Evolutionary conservation across 2,797 vertebrate genomes (phyloP).

Genomic region (Propithecus deckenii): DNA sequence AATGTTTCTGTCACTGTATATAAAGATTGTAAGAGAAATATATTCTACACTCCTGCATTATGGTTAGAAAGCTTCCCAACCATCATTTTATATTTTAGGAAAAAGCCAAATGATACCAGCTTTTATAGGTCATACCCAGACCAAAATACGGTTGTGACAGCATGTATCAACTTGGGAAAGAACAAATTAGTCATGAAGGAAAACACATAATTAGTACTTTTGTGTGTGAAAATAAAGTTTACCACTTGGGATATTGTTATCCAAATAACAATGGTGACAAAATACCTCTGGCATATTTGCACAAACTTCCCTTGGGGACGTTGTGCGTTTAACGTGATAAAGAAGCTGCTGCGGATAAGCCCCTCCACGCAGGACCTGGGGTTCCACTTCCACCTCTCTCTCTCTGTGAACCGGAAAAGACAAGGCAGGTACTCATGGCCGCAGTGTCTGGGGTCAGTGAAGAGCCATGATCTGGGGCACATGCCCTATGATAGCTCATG

Average conservation of each 20-base stretch:
- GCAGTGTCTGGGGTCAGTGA: neutral
- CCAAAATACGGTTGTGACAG: neutral
- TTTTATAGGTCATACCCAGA: neutral
- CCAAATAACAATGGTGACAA: slow-evolving; percentile 1
- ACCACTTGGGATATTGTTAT: neutral
- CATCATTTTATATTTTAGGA: slow-evolving; percentile 5
- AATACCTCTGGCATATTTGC: neutral
- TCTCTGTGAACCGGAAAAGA: neutral
- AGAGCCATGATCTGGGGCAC: neutral
- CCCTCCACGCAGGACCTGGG: neutral
- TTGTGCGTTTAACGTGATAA: neutral
- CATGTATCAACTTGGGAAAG: neutral
- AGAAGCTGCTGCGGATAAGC: neutral
- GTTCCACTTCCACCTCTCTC: neutral
- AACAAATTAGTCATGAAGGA: neutral
- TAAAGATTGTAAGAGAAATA: slow-evolving; percentile 26
- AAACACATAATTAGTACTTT: neutral
- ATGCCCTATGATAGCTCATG: neutral
- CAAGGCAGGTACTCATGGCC: neutral
- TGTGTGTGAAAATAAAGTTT: neutral
- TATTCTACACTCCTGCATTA: neutral
- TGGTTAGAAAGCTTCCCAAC: slow-evolving; percentile 27
- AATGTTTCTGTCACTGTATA: slow-evolving; percentile 7
- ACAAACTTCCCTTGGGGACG: neutral
- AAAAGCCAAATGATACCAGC: neutral